These are phyloP conservation scores for Globodera ellingtonae DNA, from an alignment of 1,140 invertebrate species.

Conservation along the genomic window DNA sequence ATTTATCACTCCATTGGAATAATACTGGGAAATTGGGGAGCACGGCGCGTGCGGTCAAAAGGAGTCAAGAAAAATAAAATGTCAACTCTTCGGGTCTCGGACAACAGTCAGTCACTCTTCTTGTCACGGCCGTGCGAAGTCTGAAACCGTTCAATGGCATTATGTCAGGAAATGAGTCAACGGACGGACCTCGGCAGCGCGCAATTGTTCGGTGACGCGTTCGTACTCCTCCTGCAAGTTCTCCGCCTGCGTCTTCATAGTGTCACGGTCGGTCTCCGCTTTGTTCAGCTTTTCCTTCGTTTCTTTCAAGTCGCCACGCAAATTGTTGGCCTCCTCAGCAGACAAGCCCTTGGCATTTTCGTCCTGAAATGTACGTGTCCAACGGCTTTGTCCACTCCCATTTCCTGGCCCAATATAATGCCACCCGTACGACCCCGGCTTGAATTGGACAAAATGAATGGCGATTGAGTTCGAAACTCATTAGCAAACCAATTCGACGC, in stretches of 20 bases:
- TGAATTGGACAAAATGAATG: too few relatives aligned
- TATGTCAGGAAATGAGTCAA: too few relatives aligned
- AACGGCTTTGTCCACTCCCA: too few relatives aligned
- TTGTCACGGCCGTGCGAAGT: constrained; percentile 42
- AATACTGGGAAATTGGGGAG: background rate
- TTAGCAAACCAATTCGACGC: too few relatives aligned
- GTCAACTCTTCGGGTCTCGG: background rate
- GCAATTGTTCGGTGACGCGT: constrained; percentile 50
- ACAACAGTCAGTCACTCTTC: constrained; percentile 41
- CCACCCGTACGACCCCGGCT: too few relatives aligned
- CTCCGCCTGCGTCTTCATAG: constrained; percentile 59
- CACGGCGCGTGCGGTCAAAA: background rate
- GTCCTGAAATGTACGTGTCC: constrained; percentile 9
- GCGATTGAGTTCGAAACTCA: too few relatives aligned
- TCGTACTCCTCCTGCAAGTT: constrained; percentile 60
- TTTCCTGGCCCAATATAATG: too few relatives aligned
- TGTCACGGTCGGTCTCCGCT: constrained; percentile 56
- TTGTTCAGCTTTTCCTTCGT: constrained; percentile 46
- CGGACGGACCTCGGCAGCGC: constrained; percentile 31
- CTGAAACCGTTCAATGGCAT: background rate
- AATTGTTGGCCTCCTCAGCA: constrained; percentile 28
- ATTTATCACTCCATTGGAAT: background rate
- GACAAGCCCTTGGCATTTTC: constrained; percentile 32
- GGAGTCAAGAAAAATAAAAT: too few relatives aligned
- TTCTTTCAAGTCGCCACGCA: constrained; percentile 45